Evolutionary conservation across 2,888 invertebrate genomes (phyloP).

Genomic region (Hypercompe scribonia): DNA sequence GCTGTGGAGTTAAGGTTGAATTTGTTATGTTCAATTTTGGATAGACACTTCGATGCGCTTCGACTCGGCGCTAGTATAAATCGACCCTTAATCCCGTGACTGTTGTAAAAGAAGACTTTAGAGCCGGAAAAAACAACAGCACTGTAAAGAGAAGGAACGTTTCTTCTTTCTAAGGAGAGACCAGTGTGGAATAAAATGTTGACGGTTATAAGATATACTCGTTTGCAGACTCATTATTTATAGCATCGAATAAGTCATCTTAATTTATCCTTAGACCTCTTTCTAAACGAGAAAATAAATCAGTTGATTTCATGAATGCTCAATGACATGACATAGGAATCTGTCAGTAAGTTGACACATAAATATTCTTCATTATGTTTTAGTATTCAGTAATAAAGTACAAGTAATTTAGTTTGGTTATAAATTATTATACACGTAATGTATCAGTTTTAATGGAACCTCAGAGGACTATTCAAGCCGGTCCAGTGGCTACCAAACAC

Average conservation of each 20-base stretch:
- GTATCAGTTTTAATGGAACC: constrained; percentile 64
- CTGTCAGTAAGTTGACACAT: background rate
- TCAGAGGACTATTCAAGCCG: constrained; percentile 67
- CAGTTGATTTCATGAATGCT: background rate
- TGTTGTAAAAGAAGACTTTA: too few species aligned
- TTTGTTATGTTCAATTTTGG: too few species aligned
- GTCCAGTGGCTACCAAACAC: constrained; percentile 72
- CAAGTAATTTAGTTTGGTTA: background rate
- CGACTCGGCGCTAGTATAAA: too few species aligned
- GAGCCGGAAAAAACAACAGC: too few species aligned
- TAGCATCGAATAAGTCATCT: background rate
- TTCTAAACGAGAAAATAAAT: background rate
- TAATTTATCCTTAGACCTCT: background rate
- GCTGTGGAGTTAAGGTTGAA: too few species aligned
- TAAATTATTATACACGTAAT: constrained; percentile 5
- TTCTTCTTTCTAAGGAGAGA: too few species aligned
- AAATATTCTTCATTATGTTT: constrained; percentile 12
- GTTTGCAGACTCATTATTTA: too few species aligned
- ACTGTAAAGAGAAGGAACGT: too few species aligned
- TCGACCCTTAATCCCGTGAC: too few species aligned
- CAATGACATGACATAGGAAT: background rate
- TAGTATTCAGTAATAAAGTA: background rate
- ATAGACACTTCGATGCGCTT: too few species aligned
- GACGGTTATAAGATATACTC: too few species aligned
- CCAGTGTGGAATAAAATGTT: too few species aligned